A percentile compares a stretch with the other conserved stretches of the same genome.
These are phyloP conservation scores for Emydoidea blandingii DNA, from an alignment of 2,797 vertebrate genomes.

Conservation along the genomic window DNA sequence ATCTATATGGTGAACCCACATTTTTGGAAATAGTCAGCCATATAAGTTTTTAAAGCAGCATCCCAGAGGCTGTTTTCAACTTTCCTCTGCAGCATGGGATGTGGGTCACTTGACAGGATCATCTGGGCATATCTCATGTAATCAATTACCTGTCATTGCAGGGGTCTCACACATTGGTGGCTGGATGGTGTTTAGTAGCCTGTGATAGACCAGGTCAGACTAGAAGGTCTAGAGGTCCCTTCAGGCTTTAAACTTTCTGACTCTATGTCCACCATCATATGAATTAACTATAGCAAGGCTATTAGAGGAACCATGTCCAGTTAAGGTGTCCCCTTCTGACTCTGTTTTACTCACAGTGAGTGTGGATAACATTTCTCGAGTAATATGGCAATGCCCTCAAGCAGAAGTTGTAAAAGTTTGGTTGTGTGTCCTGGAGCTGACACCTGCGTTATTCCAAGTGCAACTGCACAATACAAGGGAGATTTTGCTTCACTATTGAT, in stretches of 20 bases:
- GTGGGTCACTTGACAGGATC: not conserved
- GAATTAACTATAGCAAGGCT: slow-evolving; percentile 55
- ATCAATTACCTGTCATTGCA: not conserved
- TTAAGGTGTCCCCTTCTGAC: not conserved
- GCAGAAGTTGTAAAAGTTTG: not conserved
- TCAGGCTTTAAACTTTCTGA: not conserved
- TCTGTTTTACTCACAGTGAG: accelerated
- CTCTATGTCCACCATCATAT: not conserved
- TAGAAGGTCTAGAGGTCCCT: not conserved
- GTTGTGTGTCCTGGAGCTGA: not conserved
- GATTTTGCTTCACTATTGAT: not conserved
- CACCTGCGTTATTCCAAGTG: not conserved
- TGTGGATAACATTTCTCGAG: not conserved
- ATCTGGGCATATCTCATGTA: not conserved
- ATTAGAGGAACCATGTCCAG: not conserved
- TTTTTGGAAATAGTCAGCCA: slow-evolving; percentile 26
- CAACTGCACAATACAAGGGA: not conserved
- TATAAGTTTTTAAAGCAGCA: not conserved
- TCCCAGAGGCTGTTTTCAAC: not conserved
- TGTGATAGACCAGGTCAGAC: not conserved
- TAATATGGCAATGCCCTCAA: accelerated
- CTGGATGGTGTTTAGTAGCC: not conserved
- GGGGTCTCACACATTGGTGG: not conserved
- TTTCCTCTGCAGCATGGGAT: not conserved
- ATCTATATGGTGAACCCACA: not conserved